phyloP scores from a whole-genome alignment of 2,113 vertebrate species.

The Poicephalus gulielmi region DNA sequence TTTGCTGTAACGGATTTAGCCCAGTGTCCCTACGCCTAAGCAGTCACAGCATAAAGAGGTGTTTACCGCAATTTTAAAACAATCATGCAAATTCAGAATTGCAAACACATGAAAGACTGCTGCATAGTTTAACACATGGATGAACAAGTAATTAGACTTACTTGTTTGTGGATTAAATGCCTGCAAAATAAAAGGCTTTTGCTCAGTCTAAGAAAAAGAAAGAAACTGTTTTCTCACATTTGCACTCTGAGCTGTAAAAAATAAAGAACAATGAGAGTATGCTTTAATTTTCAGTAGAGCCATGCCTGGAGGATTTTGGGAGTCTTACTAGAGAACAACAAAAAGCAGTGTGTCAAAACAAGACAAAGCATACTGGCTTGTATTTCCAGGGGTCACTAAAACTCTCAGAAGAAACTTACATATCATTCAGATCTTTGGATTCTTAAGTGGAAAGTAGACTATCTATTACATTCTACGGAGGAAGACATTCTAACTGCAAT shows the following conservation, averaged over 20 bases:
- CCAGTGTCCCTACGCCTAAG: neutral
- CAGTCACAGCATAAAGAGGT: neutral
- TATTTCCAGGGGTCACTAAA: neutral
- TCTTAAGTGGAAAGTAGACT: neutral
- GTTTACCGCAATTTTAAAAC: neutral
- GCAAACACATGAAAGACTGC: neutral
- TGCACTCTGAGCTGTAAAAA: neutral
- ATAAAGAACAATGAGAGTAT: neutral
- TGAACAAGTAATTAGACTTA: conserved; percentile 53
- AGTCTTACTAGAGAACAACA: neutral
- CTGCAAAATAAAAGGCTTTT: conserved; percentile 16
- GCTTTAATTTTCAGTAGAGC: neutral
- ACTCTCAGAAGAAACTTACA: neutral
- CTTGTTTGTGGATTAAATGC: neutral
- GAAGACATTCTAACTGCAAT: neutral
- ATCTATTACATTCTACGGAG: neutral
- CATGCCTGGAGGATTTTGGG: neutral
- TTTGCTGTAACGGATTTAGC: neutral
- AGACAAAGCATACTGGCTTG: neutral
- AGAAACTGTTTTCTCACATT: neutral
- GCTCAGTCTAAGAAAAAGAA: neutral
- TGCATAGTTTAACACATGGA: conserved; percentile 1
- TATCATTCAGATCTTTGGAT: neutral
- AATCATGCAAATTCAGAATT: neutral
- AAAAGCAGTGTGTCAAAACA: neutral